A percentile compares a stretch with the other conserved stretches of the same genome.
Evolutionary conservation across 1,140 invertebrate species (phyloP).

Genomic region (Theocolax elegans): DNA sequence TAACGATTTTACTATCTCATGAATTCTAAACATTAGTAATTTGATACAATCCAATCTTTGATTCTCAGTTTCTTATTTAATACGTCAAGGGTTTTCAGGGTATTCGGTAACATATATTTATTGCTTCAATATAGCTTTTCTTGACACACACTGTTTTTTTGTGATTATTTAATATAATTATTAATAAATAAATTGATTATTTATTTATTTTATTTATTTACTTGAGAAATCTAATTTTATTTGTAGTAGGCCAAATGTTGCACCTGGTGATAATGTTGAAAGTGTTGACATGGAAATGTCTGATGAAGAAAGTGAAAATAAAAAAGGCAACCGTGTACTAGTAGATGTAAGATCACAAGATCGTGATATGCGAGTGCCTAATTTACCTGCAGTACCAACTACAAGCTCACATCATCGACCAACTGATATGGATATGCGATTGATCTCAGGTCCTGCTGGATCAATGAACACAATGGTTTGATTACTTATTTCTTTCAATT

Average conservation of each 20-base stretch:
- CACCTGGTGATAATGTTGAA: slow-evolving; percentile 72
- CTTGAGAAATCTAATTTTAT: background rate
- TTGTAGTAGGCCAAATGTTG: slow-evolving; percentile 59
- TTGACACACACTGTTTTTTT: too few species aligned
- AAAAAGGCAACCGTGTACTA: slow-evolving; percentile 58
- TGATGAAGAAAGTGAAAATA: slow-evolving; percentile 71
- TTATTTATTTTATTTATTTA: slow-evolving; percentile 31
- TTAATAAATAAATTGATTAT: slow-evolving; percentile 11
- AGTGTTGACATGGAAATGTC: slow-evolving; percentile 80
- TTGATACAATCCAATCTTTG: too few species aligned
- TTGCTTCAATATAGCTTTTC: too few species aligned
- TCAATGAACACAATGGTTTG: slow-evolving; percentile 28
- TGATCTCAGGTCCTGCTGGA: slow-evolving; percentile 55
- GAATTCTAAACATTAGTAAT: too few species aligned
- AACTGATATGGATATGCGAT: slow-evolving; percentile 64
- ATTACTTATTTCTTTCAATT: too few species aligned
- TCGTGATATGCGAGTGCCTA: slow-evolving; percentile 56
- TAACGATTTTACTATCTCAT: too few species aligned
- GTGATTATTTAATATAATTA: slow-evolving; percentile 18
- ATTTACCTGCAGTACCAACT: slow-evolving; percentile 32
- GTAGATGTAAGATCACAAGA: slow-evolving; percentile 64
- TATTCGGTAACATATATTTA: too few species aligned
- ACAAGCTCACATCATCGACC: slow-evolving; percentile 30
- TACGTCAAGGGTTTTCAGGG: too few species aligned
- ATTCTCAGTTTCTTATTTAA: too few species aligned